Evolutionary conservation across 2,888 invertebrate species (phyloP), one percentile per base, ranked within the genome.

Genomic region (Acanthosepion lycidas): DNA sequence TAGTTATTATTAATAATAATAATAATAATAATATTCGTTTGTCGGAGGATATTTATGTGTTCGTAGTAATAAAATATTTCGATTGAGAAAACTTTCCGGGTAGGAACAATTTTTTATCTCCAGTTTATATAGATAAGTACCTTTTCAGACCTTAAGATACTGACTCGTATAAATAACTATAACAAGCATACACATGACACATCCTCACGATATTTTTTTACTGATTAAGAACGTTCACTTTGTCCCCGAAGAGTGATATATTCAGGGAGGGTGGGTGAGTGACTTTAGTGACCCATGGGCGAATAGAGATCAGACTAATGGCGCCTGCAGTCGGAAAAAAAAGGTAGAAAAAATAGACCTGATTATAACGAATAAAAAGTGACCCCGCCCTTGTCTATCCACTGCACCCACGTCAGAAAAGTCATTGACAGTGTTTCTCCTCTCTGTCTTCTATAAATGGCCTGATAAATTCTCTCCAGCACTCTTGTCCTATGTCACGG

Each of bases 301-400:
- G 78, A 78, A 78, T 78, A n/a, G 33, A 78, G 78, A 78, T 78
- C 78, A 78, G 78, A 78, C 78, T n/a, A 78, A 78, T 78, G 78
- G 78, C 78, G 78, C 78, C 78, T 78, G n/a, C 15, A n/a, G n/a
- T n/a, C n/a, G n/a, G 78, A 33, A 33, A 78, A n/a, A 78, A 78
- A 15, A 18, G n/a, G n/a, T 28, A 78, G 15, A 78, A n/a, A 78
- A n/a, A 78, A 78, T n/a, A n/a, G n/a, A n/a, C n/a, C n/a, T 15
- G 78, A 78, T 78, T 78, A 78, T n/a, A 78, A 78, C 78, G 78
- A 78, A 78, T 78, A n/a, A 78, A 78, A 78, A 78, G 15, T 78
- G n/a, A 78, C 78, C 78, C 78, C 78, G 78, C 78, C 78, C n/a
- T n/a, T 78, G 78, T 78, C 78, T 78, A 59, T 78, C n/a, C 78